Evolutionary conservation across 2,888 invertebrate species (phyloP), one percentile per base, ranked within the genome.

Genomic region (Oscheius onirici): DNA sequence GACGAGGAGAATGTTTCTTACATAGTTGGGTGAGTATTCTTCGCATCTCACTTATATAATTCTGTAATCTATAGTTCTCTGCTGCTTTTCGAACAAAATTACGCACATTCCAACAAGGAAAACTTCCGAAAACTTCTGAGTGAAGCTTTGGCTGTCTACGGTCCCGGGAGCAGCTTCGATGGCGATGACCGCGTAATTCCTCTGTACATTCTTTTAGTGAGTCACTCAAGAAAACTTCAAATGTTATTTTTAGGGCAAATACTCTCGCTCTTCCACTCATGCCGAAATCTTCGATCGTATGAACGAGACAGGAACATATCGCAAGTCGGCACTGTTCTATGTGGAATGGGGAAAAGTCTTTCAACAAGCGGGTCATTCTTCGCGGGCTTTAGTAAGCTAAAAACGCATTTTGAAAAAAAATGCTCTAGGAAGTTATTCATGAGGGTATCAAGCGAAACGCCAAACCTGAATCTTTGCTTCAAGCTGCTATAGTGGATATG

Each of bases 141-240:
- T 15, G 73, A 73, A n/a, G 44, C 67, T 1, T 8, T 73, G 13
- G 40, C 52, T 22, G 52, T 67, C 41, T 73, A 51, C 66, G 73
- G 73, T 6, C 70, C 73, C 1, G 67, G 61, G 17, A 73, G 70
- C 26, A 44, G 51, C 1, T 73, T 70, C 26, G 70, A 70, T 34
- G 58, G 44, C 34, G 73, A 73, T 60, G 67, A 66, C 17, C 58
- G 70, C 20, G 57, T 73, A 34, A 60, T 73, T 57, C 70, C 73
- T 20, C 28, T 73, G 22, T 73, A 73, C 51, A 51, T 66, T 20
- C 51, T 73, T 49, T 20, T 70, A 52, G 73, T 73, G 43, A 60
- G 73, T n/a, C n/a, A n/a, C n/a, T n/a, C n/a, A n/a, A n/a, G n/a
- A n/a, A n/a, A n/a, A n/a, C n/a, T 24, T 68, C 28, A 17, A 24